Percentiles rank a stretch among this genome's conserved stretches.
Evolutionary conservation across 1,140 invertebrate species (phyloP).

Genomic region (Formica selysi): DNA sequence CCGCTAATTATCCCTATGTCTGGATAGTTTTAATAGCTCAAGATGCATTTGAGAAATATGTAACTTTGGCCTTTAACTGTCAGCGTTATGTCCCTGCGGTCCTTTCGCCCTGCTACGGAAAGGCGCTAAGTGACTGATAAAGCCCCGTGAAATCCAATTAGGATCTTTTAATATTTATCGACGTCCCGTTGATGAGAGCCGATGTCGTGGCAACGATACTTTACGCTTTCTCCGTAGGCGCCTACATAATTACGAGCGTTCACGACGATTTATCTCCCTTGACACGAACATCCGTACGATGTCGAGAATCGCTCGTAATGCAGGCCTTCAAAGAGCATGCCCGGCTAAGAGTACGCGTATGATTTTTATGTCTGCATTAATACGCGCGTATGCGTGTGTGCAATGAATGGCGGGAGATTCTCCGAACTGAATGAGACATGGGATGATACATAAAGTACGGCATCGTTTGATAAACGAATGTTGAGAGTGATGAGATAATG

Average conservation of each 20-base stretch:
- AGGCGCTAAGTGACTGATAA: slow-evolving; percentile 78
- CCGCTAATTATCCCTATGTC: slow-evolving; percentile 71
- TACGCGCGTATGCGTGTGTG: not conserved
- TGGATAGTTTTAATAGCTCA: slow-evolving; percentile 77
- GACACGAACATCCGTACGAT: slow-evolving; percentile 56
- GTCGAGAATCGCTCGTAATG: slow-evolving; percentile 43
- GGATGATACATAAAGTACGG: slow-evolving; percentile 62
- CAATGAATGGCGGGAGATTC: slow-evolving; percentile 49
- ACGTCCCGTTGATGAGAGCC: slow-evolving; percentile 59
- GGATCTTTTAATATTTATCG: slow-evolving; percentile 78
- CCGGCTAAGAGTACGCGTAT: not conserved
- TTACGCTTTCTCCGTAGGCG: slow-evolving; percentile 60
- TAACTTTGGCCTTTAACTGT: slow-evolving; percentile 57
- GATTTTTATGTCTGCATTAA: slow-evolving; percentile 51
- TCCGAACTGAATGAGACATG: slow-evolving; percentile 62
- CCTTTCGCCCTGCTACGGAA: slow-evolving; percentile 25
- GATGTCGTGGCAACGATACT: slow-evolving; percentile 54
- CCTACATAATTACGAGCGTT: slow-evolving; percentile 67
- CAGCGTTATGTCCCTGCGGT: slow-evolving; percentile 28
- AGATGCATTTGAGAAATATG: slow-evolving; percentile 66
- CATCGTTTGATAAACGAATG: slow-evolving; percentile 72
- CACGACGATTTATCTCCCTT: slow-evolving; percentile 69
- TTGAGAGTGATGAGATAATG: slow-evolving; percentile 69
- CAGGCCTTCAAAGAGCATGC: slow-evolving; percentile 48
- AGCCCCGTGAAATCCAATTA: slow-evolving; percentile 78